These are phyloP conservation scores for Heterohyrax brucei DNA, from an alignment of 2,797 vertebrate species.

Conservation along the genomic window DNA sequence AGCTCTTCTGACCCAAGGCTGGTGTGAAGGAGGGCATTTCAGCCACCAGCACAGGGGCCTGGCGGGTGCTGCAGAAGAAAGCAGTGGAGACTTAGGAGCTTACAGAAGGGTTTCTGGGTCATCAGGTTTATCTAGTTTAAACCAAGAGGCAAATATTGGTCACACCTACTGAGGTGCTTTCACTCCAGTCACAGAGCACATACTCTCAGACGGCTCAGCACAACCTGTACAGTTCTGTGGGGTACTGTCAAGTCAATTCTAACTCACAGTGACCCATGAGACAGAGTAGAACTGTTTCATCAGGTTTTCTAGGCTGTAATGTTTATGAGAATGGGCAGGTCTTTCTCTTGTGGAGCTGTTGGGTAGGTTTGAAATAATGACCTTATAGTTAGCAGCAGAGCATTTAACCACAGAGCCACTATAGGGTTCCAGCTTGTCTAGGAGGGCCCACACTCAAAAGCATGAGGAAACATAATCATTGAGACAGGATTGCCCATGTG, in stretches of 20 bases:
- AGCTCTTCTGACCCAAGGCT: constrained; percentile 34
- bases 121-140: not conserved
- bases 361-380: no score
- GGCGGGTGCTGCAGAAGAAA: not conserved
- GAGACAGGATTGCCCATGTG: not conserved
- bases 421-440: no score
- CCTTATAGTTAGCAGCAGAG: no score
- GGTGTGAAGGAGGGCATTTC: not conserved
- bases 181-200: rapidly evolving
- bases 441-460: not conserved
- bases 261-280: no score
- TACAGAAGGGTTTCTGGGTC: not conserved
- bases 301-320: no score
- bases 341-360: no score
- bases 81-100: not conserved
- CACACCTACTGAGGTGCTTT: not conserved
- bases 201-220: not conserved
- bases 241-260: no score
- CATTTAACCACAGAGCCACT: no score
- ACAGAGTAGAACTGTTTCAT: no score
- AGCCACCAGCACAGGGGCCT: not conserved
- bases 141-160: not conserved
- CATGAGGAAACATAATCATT: not conserved
- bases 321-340: no score
- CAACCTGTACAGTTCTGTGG: not conserved